Base-by-base conservation (phyloP, 2,888 invertebrate genomes). In the Scaptomyza cyrtandrae region DNA sequence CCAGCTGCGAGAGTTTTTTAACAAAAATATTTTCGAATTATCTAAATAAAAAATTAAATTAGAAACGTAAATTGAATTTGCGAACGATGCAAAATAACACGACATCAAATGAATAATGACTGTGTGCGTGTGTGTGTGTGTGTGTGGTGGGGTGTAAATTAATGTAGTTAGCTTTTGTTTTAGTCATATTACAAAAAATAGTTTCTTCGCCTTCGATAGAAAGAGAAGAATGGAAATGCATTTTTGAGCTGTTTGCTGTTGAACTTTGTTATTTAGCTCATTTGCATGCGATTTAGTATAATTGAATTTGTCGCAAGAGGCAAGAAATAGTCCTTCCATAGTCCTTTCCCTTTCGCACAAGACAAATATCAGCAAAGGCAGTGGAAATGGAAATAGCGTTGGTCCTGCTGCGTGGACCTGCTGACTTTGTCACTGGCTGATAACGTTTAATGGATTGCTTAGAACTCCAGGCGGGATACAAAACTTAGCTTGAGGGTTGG, bases 371-470 rank as follows among this genome's bases (percentile, higher is more conserved):
- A 33, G 35, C n/a, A 9, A 9, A 46, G 52, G 14, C 45, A 19
- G 9, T 16, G 39, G 16, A 3, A 54, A 11, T 9, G 41, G 16
- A 7, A 54, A n/a, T 9, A 41, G 37, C 14, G 16, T 37, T 35
- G 31, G 67, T 61, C 72, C 73, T 67, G 55, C 57, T 44, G 71
- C 35, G 39, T 60, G 59, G 59, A 44, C 41, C 62, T 62, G 77
- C 53, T 59, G 75, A 80, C 86, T 82, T 68, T 82, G 88, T 71
- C 77, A 71, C 80, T 71, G 69, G 65, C 84, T 84, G 84, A 84
- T 84, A 84, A 84, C 80, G 71, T 69, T 87, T 85, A 84, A 87
- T 84, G 84, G 84, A 84, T 84, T 80, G 88, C 84, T 64, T 37
- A 67, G 63, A 52, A 54, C 67, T 66, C 62, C 35, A 44, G 44